These are phyloP conservation scores for Electrona antarctica DNA, from an alignment of 2,113 vertebrate species.

Conservation along the genomic window DNA sequence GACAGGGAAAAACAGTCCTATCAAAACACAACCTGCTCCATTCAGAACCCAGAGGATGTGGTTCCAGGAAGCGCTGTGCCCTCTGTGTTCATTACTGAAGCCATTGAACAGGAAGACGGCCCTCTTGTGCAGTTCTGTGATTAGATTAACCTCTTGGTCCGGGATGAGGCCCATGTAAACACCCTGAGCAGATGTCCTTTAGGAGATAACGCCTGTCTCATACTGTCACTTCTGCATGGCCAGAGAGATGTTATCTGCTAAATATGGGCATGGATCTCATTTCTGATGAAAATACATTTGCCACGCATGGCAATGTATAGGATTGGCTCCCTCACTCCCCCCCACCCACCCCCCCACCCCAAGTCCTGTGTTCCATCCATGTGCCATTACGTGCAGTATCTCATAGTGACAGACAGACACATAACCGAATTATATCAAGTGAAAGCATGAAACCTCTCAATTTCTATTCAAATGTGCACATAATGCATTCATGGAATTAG, in stretches of 20 bases:
- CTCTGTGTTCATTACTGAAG: constrained; percentile 74
- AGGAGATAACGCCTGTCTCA: constrained; percentile 76
- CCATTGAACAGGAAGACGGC: constrained; percentile 80
- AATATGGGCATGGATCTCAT: constrained; percentile 66
- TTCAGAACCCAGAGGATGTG: constrained; percentile 71
- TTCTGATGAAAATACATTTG: constrained; percentile 56
- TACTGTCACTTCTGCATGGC: constrained; percentile 65
- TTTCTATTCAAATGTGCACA: constrained; percentile 61
- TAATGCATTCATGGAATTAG: constrained; percentile 28
- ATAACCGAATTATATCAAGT: constrained; percentile 50
- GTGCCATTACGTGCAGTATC: constrained; percentile 24
- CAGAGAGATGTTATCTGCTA: constrained; percentile 64
- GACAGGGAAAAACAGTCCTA: constrained; percentile 77
- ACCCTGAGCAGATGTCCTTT: constrained; percentile 78
- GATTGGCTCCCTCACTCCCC: constrained; percentile 2
- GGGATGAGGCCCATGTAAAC: constrained; percentile 69
- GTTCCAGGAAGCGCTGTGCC: constrained; percentile 78
- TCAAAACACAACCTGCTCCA: constrained; percentile 77
- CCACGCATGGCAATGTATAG: constrained; percentile 24
- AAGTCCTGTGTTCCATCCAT: constrained; percentile 40
- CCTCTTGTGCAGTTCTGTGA: constrained; percentile 78
- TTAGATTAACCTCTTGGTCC: constrained; percentile 78
- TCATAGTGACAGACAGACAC: constrained; percentile 39
- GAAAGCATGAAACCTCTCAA: constrained; percentile 55
- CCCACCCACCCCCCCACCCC: too few relatives aligned